Evolutionary conservation across 2,797 vertebrate genomes (phyloP), one percentile per base, ranked within the genome.

Genomic region (Tadarida brasiliensis): DNA sequence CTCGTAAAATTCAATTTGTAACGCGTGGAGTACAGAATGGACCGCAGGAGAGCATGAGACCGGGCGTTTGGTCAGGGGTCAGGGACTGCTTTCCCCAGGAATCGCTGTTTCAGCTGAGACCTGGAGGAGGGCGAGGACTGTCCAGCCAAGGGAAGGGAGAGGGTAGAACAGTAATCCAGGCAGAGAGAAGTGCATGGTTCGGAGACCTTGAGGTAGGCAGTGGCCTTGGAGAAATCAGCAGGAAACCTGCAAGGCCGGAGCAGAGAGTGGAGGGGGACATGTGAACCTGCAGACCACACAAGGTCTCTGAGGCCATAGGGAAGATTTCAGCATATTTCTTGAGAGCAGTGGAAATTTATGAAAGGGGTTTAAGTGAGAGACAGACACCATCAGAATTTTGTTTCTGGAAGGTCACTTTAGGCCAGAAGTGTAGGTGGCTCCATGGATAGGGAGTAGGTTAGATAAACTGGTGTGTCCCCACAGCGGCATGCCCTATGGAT

Each of bases 321-420:
- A 26, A 71, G 57, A 59, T 30, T 44, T 17, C 57, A 54, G 17
- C 0, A 1, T 68, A 94, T 96, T 81, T 54, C 70, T 87, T 59
- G 35, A 65, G 24, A 87, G 28, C 33, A 0, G 1, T 54, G 30
- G 54, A 74, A 39, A 77, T 63, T 65, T 3, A 7, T 11, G 3
- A 20, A 39, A 84, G 28, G 20, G 35, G 35, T n/a, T 12, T 16
- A 59, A 61, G 35, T 0, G 12, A 76, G 54, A 91, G 61, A 56
- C 20, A 56, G 24, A 12, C 67, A 20, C 7, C 51, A 61, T 22
- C 67, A 22, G 56, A 54, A 30, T 89, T 88, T 78, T 39, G n/a
- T 49, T 94, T 93, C 44, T 57, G n/a, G 51, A 81, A 95, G 76
- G 65, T 84, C 71, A 20, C n/a, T 54, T 4, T 56, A 89, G 93